A percentile compares a stretch with the other conserved stretches of the same genome.
Conservation (phyloP, 2,113 vertebrate species). For the Oophaga pumilio region DNA sequence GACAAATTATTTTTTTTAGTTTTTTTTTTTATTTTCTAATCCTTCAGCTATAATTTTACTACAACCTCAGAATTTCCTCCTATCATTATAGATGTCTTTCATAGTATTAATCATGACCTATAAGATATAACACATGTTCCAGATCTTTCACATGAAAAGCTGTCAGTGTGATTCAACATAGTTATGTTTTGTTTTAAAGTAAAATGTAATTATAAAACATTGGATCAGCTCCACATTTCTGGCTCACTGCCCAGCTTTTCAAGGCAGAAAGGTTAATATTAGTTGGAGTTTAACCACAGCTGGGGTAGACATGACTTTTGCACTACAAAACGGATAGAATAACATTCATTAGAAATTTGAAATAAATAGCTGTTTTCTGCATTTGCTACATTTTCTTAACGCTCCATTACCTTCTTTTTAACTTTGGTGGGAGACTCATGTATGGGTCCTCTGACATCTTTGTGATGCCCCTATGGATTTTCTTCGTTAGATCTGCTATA, state of each 20-base stretch:
- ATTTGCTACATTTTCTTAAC: not conserved
- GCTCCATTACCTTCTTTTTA: not conserved
- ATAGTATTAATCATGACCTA: not conserved
- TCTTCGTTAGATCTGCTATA: no score
- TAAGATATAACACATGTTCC: conserved; percentile 22
- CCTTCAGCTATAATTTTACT: not conserved
- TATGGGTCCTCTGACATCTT: not conserved
- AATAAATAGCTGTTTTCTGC: not conserved
- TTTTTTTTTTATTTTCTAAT: not conserved
- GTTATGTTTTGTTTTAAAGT: conserved; percentile 33
- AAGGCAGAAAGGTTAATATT: conserved; percentile 24
- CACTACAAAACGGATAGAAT: conserved; percentile 18
- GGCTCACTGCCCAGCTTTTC: conserved; percentile 23
- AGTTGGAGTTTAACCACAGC: conserved; percentile 20
- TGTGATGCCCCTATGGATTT: not conserved
- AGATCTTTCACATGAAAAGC: conserved; percentile 7
- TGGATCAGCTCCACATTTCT: conserved; percentile 33
- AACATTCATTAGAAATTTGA: not conserved
- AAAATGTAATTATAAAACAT: conserved; percentile 52
- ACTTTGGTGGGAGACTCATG: not conserved
- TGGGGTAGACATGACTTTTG: conserved; percentile 20
- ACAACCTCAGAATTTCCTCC: not conserved
- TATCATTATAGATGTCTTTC: not conserved
- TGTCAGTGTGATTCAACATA: conserved; percentile 14
- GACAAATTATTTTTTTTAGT: not conserved